phyloP scores from a whole-genome alignment of 1,140 invertebrate species.

The Trichogramma pretiosum region DNA sequence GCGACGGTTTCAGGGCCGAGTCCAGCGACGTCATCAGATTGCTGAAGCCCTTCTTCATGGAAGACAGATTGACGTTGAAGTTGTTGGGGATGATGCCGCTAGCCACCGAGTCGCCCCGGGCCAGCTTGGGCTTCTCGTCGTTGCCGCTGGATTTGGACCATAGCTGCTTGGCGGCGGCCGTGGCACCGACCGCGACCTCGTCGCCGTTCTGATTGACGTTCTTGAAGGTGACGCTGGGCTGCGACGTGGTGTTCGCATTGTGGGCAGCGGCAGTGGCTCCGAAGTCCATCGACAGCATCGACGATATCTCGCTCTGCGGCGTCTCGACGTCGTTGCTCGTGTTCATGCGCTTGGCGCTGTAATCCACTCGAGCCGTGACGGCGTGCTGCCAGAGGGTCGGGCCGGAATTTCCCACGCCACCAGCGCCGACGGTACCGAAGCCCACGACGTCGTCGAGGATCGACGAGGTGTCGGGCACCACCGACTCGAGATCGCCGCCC shows the following conservation, averaged over 20 bases:
- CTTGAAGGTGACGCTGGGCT: constrained; percentile 38
- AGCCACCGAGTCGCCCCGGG: constrained; percentile 22
- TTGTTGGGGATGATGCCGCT: constrained; percentile 38
- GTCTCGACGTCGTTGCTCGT: constrained; percentile 38
- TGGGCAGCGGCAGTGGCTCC: neutral
- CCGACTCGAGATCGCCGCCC: constrained; percentile 68
- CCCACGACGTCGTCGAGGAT: constrained; percentile 58
- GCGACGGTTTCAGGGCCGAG: constrained; percentile 60
- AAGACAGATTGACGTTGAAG: constrained; percentile 53
- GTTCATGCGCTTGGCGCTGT: constrained; percentile 33
- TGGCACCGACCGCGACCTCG: constrained; percentile 4
- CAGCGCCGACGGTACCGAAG: no score
- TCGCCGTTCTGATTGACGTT: constrained; percentile 36
- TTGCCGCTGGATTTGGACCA: neutral
- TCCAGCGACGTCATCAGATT: constrained; percentile 74
- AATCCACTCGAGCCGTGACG: constrained; percentile 29
- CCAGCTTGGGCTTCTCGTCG: constrained; percentile 18
- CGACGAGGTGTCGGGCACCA: constrained; percentile 71
- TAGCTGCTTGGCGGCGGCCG: constrained; percentile 12
- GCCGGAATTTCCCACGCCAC: no score
- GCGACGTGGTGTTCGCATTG: constrained; percentile 11
- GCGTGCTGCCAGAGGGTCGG: constrained; percentile 26
- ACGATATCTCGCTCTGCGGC: constrained; percentile 37
- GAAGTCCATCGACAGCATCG: constrained; percentile 37
- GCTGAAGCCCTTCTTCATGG: constrained; percentile 70